Percentiles rank a stretch among this genome's conserved stretches.
Evolutionary conservation across 2,113 vertebrate species (phyloP).

Genomic region (Nibea albiflora): DNA sequence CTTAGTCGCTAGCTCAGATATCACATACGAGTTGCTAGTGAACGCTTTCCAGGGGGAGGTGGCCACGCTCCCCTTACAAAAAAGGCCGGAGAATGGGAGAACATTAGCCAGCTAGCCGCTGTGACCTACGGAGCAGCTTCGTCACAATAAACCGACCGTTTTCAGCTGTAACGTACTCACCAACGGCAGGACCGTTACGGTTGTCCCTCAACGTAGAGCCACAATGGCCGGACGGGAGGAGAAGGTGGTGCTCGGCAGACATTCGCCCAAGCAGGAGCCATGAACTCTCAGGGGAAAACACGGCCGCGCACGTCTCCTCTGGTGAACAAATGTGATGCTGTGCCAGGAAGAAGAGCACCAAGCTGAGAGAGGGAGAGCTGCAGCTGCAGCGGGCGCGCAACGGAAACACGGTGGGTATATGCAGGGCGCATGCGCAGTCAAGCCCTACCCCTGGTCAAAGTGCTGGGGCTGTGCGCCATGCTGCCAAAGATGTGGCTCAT

Average conservation of each 20-base stretch:
- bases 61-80: conserved; percentile 38
- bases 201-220: neutral
- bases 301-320: conserved; percentile 12
- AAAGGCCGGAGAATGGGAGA: conserved; percentile 52
- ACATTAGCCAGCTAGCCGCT: conserved; percentile 24
- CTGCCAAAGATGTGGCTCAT: too few species aligned
- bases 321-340: conserved; percentile 53
- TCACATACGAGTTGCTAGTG: conserved; percentile 2
- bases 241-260: neutral
- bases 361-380: neutral
- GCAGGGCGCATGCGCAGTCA: conserved; percentile 51
- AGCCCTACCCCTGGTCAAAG: neutral
- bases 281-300: conserved; percentile 12
- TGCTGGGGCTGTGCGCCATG: too few species aligned
- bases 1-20: neutral
- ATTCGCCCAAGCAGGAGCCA: conserved; percentile 35
- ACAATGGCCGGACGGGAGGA: conserved; percentile 7
- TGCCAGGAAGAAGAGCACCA: conserved; percentile 39
- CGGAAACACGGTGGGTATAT: neutral
- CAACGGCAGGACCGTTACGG: neutral
- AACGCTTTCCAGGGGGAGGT: conserved; percentile 50
- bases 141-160: conserved; percentile 18
- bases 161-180: conserved; percentile 42
- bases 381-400: conserved; percentile 50
- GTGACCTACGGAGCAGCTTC: conserved; percentile 20